Evolutionary conservation across 2,797 vertebrate species (phyloP), one percentile per base, ranked within the genome.

Genomic region (Mallotus villosus): DNA sequence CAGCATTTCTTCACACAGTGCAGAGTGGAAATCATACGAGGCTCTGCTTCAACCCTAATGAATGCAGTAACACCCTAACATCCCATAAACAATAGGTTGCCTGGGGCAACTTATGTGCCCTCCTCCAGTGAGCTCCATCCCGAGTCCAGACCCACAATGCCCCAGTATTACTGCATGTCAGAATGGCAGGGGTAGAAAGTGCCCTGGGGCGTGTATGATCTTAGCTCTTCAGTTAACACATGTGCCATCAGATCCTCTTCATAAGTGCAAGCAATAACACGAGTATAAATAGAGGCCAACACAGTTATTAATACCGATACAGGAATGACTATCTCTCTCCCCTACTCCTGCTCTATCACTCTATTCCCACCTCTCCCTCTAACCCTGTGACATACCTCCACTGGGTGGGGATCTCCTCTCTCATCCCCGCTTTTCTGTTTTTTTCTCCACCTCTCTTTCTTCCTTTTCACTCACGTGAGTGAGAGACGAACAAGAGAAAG

Each of bases 261-360:
- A 68, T 65, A 67, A 24, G 67, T 67, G 76, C 67, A 73, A 41
- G 67, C 63, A 70, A 72, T 65, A 74, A 58, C 34, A 41, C n/a
- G 6, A 73, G 53, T 82, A 82, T 80, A 80, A 84, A 84, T 82
- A 82, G 76, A 55, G 53, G 53, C 60, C 78, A 77, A 78, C 73
- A 74, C 69, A 55, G 80, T 60, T 77, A 81, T 78, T 82, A 78
- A 82, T 74, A 82, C 78, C 72, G 72, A 72, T 62, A 74, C 63
- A 41, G 73, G 74, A 79, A 77, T 74, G 70, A 32, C 53, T 29
- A 67, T 75, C 70, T 27, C 72, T 66, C 49, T 51, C 25, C 3
- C 21, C n/a, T 21, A 1, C n/a, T n/a, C n/a, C n/a, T n/a, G n/a
- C 55, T 66, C 64, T 25, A 19, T 63, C 37, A 24, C 37, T 49